Percentiles rank a stretch among this genome's conserved stretches.
Conservation (phyloP, 2,888 invertebrate species). For the Dioctria linearis region DNA sequence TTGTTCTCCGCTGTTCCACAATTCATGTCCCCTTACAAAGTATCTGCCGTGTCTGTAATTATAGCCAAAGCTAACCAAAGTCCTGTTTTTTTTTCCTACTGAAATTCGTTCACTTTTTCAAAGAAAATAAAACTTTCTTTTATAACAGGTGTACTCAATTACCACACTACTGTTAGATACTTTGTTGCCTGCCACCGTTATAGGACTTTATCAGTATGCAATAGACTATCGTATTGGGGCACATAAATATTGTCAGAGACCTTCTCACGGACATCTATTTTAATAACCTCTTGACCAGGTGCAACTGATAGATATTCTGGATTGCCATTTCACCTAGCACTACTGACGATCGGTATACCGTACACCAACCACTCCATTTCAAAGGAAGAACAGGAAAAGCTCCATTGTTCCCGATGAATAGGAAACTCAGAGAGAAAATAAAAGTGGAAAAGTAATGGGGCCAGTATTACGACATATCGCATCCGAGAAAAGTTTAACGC, state of each 20-base stretch:
- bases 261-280: slow-evolving; percentile 15
- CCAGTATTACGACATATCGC: background rate
- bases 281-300: slow-evolving; percentile 40
- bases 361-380: background rate
- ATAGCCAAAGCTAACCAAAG: no score
- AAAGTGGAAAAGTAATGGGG: background rate
- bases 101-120: no score
- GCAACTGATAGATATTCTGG: background rate
- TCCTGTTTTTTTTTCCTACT: no score
- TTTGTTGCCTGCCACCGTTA: no score
- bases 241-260: background rate
- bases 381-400: background rate
- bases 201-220: no score
- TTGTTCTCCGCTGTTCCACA: no score
- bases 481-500: background rate
- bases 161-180: no score
- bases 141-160: no score
- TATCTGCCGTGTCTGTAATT: no score
- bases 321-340: background rate
- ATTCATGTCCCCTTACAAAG: no score
- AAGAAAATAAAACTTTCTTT: no score
- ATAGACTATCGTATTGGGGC: no score
- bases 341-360: background rate
- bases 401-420: slow-evolving; percentile 14
- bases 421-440: background rate